Evolutionary conservation across 2,888 invertebrate species (phyloP).

Genomic region (Petrolisthes manimaculis): DNA sequence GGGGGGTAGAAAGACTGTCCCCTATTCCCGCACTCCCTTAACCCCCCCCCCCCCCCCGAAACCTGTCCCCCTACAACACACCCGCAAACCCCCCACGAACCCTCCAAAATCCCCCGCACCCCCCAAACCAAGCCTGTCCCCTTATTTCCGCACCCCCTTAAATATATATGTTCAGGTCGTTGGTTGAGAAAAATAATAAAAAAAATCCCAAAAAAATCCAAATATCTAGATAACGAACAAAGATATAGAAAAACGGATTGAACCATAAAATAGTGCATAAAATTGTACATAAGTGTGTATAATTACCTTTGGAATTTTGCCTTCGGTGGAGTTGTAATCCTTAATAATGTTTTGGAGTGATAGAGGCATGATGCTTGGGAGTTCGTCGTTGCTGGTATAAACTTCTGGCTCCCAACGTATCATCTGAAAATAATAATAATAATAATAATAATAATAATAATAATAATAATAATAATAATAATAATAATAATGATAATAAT

Average conservation of each 20-base stretch:
- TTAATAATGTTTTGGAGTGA: conserved; percentile 81
- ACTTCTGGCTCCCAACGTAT: conserved; percentile 87
- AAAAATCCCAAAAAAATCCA: neutral
- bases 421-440: conserved; percentile 76
- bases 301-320: conserved; percentile 56
- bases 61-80: too few relatives aligned
- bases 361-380: conserved; percentile 82
- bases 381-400: conserved; percentile 79
- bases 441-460: too few relatives aligned
- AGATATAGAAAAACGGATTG: neutral
- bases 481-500: too few relatives aligned
- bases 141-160: too few relatives aligned
- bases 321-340: conserved; percentile 43
- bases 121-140: too few relatives aligned
- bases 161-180: too few relatives aligned
- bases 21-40: too few relatives aligned
- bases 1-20: too few relatives aligned
- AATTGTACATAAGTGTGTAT: neutral
- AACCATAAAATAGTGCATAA: neutral
- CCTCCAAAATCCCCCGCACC: too few relatives aligned
- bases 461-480: too few relatives aligned
- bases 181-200: neutral
- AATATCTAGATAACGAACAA: neutral
- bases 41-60: too few relatives aligned
- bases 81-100: too few relatives aligned